Evolutionary conservation across 2,888 invertebrate species (phyloP), one percentile per base, ranked within the genome.

Genomic region (Galeruca laticollis): DNA sequence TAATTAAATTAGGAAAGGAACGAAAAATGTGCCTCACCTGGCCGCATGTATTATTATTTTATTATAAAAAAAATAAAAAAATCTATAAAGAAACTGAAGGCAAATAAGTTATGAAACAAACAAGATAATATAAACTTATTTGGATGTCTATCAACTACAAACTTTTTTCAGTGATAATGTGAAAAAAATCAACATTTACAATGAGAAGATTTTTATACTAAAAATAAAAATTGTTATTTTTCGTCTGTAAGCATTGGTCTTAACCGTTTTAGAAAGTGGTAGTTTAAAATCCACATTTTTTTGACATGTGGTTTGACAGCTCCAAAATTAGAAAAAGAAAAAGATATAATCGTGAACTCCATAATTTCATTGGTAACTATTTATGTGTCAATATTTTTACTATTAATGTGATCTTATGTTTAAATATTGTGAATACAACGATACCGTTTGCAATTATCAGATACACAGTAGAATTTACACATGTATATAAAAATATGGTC

Each of bases 311-410:
- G 13, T 56, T 31, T 65, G 65, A 57, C 65, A 49, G 43, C n/a
- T 63, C 74, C 68, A 70, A 74, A 76, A 73, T 73, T 73, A 75
- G 75, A 71, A 75, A 73, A 71, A 75, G 57, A 74, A 70, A 69
- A 73, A 70, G 26, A 63, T 47, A 73, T 65, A 68, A 69, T 76
- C 73, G 74, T 75, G 73, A 73, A 68, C 74, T 76, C 74, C 26
- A 37, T 65, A 15, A 57, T 57, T 33, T 13, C 75, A 76, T 76
- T 76, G 76, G 76, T 75, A 76, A 73, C 60, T 65, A 71, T 75
- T 76, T 72, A 74, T 72, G 69, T 72, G 73, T 75, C 72, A 74
- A 74, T 74, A 75, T 74, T 73, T 72, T 75, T 75, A 43, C 51
- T 26, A 71, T 73, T 75, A 63, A 68, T 72, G 69, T 71, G 51